Evolutionary conservation across 1,140 invertebrate species (phyloP).

Genomic region (Saccostrea cuccullata): DNA sequence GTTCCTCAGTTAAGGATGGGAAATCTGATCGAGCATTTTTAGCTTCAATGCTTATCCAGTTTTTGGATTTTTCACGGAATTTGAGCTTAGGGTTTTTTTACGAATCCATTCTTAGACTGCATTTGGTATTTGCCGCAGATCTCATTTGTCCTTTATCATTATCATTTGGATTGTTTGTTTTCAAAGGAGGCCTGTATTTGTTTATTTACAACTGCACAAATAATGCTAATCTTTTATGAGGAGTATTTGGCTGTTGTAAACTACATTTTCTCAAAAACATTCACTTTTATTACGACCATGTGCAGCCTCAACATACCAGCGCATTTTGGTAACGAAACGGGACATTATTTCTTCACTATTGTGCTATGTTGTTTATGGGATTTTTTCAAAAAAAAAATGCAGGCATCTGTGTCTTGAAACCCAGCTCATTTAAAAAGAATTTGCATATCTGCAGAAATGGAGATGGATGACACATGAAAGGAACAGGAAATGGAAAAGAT

Average conservation of each 20-base stretch:
- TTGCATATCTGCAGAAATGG: conserved; percentile 14
- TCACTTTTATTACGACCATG: conserved; percentile 1
- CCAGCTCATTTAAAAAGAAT: conserved; percentile 13
- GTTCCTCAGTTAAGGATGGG: background rate
- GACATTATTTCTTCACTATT: background rate
- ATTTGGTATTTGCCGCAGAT: background rate
- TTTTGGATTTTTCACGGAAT: background rate
- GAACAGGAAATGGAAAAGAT: no score
- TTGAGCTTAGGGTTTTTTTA: background rate
- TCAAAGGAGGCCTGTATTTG: background rate
- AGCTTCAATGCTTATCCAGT: background rate
- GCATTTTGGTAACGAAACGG: conserved; percentile 29
- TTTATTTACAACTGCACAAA: background rate
- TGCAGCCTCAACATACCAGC: conserved; percentile 9
- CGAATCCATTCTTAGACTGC: background rate
- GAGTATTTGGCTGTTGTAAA: background rate
- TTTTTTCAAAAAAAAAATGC: background rate
- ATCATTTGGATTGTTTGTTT: background rate
- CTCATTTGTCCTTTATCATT: background rate
- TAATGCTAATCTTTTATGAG: background rate
- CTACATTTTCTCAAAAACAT: conserved; percentile 4
- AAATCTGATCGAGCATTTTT: background rate
- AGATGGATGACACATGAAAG: no score
- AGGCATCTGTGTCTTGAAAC: conserved; percentile 5
- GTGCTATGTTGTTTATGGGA: conserved; percentile 14